Evolutionary conservation across 2,113 vertebrate genomes (phyloP), one percentile per base, ranked within the genome.

Genomic region (Pterocles gutturalis): DNA sequence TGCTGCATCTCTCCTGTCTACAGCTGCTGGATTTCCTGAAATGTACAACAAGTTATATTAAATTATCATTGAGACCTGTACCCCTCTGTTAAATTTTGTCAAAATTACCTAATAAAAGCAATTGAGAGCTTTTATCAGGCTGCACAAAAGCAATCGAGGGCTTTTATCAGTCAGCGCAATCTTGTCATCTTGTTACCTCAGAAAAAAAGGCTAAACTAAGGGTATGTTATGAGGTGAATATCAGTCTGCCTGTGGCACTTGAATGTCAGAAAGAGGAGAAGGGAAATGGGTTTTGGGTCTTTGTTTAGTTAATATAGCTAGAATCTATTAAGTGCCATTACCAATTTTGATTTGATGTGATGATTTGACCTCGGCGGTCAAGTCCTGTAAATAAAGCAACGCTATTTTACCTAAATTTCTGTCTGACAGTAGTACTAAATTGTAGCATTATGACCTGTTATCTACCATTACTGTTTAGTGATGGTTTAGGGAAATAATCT

Each of bases 341-440:
- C 43, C 43, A 86, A 18, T 96, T 92, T 89, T 78, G 51, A 70
- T 92, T 73, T 93, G 76, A 90, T 89, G 43, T 78, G 90, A 71
- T 93, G 89, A 93, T 95, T 93, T 93, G 85, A 90, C 83, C 83
- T 64, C 64, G 57, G 10, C 0, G 11, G 60, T 94, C 88, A 90
- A 88, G 89, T 83, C 60, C 62, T 92, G 88, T 96, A 93, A 96
- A 94, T 78, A 92, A 84, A 90, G 65, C 29, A 80, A 10, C 64
- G 29, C 46, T 48, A 48, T 60, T 96, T 94, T 89, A 81, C 72
- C 28, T 78, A 78, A 73, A 90, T 78, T 75, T 96, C 80, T 89
- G 46, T 60, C 76, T 93, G 92, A 90, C 49, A 84, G 90, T 36
- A 94, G 57, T 76, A 64, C 43, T 75, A 43, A 78, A 55, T 61